Conservation (phyloP, 37 sponge, comb jelly and placozoan species). For the Haliclona indistincta region DNA sequence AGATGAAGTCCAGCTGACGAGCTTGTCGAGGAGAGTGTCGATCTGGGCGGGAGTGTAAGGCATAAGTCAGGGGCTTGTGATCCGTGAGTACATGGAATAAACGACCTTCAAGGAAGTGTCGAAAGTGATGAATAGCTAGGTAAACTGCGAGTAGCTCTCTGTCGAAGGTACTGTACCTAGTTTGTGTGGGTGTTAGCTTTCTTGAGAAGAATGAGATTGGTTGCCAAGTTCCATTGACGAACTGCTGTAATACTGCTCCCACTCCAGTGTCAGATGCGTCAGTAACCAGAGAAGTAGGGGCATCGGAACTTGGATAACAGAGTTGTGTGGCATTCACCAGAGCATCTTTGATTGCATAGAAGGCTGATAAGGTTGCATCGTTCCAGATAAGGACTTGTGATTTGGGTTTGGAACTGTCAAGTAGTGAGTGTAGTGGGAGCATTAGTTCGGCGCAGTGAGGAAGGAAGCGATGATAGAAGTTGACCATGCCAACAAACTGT, state of each 20-base stretch:
- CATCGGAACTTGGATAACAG: slow-evolving; percentile 3
- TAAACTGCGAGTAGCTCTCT: slow-evolving; percentile 45
- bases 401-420: slow-evolving; percentile 2
- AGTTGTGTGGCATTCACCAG: slow-evolving; percentile 8
- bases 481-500: slow-evolving; percentile 39
- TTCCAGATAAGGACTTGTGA: not conserved
- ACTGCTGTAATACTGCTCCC: slow-evolving; percentile 26
- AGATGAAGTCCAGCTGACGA: slow-evolving; percentile 57
- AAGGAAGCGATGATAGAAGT: slow-evolving; percentile 50
- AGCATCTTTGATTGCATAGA: slow-evolving; percentile 22
- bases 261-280: slow-evolving; percentile 19
- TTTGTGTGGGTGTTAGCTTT: slow-evolving; percentile 30
- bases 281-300: slow-evolving; percentile 12
- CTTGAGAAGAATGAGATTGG: slow-evolving; percentile 1
- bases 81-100: slow-evolving; percentile 33
- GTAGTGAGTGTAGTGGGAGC: slow-evolving; percentile 27
- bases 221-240: not conserved
- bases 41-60: slow-evolving; percentile 19
- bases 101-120: slow-evolving; percentile 41
- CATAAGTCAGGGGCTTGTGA: slow-evolving; percentile 18
- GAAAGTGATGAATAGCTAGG: slow-evolving; percentile 44
- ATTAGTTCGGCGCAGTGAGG: slow-evolving; percentile 33
- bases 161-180: slow-evolving; percentile 48
- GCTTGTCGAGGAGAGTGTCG: slow-evolving; percentile 53
- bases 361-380: slow-evolving; percentile 6